Conservation (phyloP, 1,140 invertebrate genomes). For the Drosophila sechellia region DNA sequence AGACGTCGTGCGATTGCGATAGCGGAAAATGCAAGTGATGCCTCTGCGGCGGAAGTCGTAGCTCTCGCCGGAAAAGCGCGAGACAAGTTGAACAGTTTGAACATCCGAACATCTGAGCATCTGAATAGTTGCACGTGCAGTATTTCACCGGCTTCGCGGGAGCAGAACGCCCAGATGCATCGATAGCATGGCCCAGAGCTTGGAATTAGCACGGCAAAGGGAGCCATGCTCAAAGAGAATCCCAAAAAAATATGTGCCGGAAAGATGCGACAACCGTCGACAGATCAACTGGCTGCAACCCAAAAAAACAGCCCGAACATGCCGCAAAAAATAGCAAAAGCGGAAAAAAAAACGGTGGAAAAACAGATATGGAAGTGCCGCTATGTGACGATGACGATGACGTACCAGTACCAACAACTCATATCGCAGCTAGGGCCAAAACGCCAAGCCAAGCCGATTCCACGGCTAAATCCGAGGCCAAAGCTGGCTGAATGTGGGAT, state of each 20-base stretch:
- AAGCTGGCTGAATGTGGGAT: conserved; percentile 10
- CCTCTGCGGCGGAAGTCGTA: conserved; percentile 68
- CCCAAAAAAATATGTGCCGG: conserved; percentile 37
- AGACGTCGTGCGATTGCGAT: conserved; percentile 27
- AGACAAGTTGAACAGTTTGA: conserved; percentile 63
- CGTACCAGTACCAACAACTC: conserved; percentile 54
- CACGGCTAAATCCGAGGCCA: conserved; percentile 18
- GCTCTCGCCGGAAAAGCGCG: conserved; percentile 63
- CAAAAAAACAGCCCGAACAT: conserved; percentile 55
- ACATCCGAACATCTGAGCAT: conserved; percentile 3
- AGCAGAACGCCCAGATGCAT: conserved; percentile 47
- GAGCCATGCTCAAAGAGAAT: conserved; percentile 33
- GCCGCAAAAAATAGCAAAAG: conserved; percentile 8
- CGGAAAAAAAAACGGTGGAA: conserved; percentile 15
- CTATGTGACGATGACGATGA: conserved; percentile 66
- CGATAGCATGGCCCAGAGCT: conserved; percentile 44
- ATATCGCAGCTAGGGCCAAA: conserved; percentile 56
- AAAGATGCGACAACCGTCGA: conserved; percentile 73
- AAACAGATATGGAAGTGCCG: conserved; percentile 57
- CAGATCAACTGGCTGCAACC: conserved; percentile 48
- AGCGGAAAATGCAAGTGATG: conserved; percentile 77
- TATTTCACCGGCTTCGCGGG: conserved; percentile 43
- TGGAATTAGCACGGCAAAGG: conserved; percentile 34
- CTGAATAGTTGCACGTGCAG: conserved; percentile 57
- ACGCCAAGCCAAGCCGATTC: background rate